These are phyloP conservation scores for Halichoerus grypus DNA, from an alignment of 2,113 vertebrate genomes.

Conservation along the genomic window DNA sequence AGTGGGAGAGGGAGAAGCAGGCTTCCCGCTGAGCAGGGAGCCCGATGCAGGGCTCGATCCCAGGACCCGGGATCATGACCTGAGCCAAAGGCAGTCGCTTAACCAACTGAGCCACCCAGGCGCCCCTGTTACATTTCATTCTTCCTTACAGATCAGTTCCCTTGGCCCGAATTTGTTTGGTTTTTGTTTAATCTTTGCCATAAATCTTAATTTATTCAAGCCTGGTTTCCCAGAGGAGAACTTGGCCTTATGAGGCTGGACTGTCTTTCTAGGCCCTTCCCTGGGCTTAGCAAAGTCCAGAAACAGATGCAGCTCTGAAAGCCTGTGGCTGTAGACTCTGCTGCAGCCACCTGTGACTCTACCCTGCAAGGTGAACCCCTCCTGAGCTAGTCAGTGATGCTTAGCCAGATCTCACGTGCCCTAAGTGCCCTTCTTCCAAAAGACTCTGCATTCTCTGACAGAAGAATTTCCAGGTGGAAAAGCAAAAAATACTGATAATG, in stretches of 20 bases:
- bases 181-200: neutral
- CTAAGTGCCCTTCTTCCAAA: neutral
- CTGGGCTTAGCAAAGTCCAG: neutral
- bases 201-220: neutral
- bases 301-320: neutral
- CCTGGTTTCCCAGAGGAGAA: neutral
- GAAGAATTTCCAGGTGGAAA: neutral
- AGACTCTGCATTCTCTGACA: neutral
- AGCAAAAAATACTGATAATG: neutral
- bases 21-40: no score
- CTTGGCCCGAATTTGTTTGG: neutral
- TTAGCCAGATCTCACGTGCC: neutral
- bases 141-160: neutral
- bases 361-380: neutral
- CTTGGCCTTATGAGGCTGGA: neutral
- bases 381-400: neutral
- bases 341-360: no score
- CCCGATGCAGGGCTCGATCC: no score
- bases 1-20: no score
- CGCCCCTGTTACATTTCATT: neutral
- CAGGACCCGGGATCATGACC: no score
- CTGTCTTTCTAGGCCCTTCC: neutral
- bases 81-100: no score
- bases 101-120: no score
- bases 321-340: rapidly evolving